phyloP scores from a whole-genome alignment of 1,140 invertebrate genomes.

The Drosophila ohnishii region DNA sequence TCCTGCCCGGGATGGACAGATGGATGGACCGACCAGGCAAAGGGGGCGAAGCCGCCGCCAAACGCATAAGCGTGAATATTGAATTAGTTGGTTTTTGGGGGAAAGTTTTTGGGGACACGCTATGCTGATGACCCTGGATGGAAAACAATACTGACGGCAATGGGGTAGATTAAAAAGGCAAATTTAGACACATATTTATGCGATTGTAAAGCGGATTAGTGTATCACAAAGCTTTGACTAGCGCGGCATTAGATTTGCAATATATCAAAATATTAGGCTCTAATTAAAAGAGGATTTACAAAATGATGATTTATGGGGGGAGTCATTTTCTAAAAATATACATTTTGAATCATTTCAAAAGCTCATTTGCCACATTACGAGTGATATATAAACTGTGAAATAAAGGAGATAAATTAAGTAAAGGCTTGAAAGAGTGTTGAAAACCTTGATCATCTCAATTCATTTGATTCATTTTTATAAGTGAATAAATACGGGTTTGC shows the following conservation, averaged over 20 bases:
- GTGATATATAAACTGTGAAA: not conserved
- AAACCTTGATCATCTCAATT: not conserved
- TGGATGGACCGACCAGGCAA: slow-evolving; percentile 11
- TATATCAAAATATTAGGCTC: slow-evolving; percentile 6
- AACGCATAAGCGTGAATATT: slow-evolving; percentile 75
- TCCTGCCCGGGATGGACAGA: slow-evolving; percentile 1
- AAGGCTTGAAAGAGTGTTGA: not conserved
- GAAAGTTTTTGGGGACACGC: slow-evolving; percentile 39
- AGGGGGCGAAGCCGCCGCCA: slow-evolving; percentile 5
- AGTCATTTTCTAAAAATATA: slow-evolving; percentile 2
- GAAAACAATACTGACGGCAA: slow-evolving; percentile 24
- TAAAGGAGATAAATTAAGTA: not conserved
- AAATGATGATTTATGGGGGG: slow-evolving; percentile 1
- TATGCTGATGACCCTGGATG: slow-evolving; percentile 30
- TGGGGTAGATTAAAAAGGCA: slow-evolving; percentile 5
- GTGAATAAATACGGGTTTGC: not conserved
- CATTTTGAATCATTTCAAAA: slow-evolving; percentile 2
- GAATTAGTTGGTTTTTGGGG: slow-evolving; percentile 54
- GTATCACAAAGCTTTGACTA: slow-evolving; percentile 12
- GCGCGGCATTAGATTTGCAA: slow-evolving; percentile 4
- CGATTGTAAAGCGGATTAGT: slow-evolving; percentile 25
- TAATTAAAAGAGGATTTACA: slow-evolving; percentile 30
- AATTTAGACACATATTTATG: slow-evolving; percentile 29
- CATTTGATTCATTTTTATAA: not conserved
- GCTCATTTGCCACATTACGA: not conserved